Conservation (phyloP, 2,888 invertebrate genomes). For the Drosophila gaucha region DNA sequence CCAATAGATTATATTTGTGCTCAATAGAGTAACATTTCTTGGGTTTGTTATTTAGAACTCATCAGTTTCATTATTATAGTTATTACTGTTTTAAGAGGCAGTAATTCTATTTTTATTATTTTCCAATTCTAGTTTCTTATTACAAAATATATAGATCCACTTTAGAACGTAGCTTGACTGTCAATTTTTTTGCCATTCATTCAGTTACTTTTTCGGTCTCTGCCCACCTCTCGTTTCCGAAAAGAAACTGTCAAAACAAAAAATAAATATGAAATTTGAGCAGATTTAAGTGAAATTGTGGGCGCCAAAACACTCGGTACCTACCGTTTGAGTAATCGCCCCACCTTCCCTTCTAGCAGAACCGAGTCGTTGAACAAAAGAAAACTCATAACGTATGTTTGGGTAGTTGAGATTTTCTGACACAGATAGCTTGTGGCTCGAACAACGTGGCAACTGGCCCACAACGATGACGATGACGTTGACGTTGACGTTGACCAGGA, state of each 20-base stretch:
- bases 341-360: neutral
- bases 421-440: slow-evolving; percentile 65
- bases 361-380: slow-evolving; percentile 56
- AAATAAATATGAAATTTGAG: slow-evolving; percentile 72
- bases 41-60: too few species aligned
- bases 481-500: slow-evolving; percentile 26
- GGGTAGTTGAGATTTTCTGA: slow-evolving; percentile 74
- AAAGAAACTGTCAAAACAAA: slow-evolving; percentile 61
- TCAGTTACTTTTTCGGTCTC: neutral
- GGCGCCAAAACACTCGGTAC: slow-evolving; percentile 13
- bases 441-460: slow-evolving; percentile 29
- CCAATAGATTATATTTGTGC: too few species aligned
- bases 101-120: slow-evolving; percentile 4
- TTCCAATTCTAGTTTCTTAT: slow-evolving; percentile 14
- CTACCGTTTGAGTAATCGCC: slow-evolving; percentile 2
- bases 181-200: slow-evolving; percentile 49
- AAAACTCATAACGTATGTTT: slow-evolving; percentile 75
- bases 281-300: slow-evolving; percentile 58
- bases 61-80: too few species aligned
- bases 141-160: slow-evolving; percentile 32
- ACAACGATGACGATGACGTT: slow-evolving; percentile 28
- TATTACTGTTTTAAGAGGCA: too few species aligned
- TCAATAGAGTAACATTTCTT: too few species aligned
- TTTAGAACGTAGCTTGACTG: slow-evolving; percentile 34
- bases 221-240: neutral